These are phyloP conservation scores for Dendrophyllia cribrosa DNA, from an alignment of 64 coral and sea anemone species.

Conservation along the genomic window DNA sequence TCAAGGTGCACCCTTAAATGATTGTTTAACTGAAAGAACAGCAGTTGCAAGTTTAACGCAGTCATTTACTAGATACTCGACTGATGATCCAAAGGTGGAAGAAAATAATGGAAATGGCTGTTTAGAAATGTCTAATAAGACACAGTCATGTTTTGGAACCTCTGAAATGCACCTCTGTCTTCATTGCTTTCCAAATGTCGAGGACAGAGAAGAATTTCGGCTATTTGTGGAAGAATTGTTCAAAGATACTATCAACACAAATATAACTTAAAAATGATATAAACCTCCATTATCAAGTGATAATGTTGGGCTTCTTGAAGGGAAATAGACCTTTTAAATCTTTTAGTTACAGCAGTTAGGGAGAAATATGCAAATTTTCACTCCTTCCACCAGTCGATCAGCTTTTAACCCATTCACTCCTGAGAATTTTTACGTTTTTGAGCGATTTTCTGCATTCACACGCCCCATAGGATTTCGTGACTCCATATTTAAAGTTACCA, in stretches of 20 bases:
- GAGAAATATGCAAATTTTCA: no score
- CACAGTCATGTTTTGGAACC: background rate
- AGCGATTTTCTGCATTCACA: no score
- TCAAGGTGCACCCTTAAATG: background rate
- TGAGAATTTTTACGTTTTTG: no score
- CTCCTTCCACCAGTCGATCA: no score
- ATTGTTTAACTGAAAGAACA: background rate
- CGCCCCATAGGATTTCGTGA: no score
- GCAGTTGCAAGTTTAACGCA: background rate
- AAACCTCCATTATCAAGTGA: no score
- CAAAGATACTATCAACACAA: background rate
- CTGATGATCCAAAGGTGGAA: background rate
- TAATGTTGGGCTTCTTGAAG: no score
- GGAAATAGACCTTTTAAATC: no score
- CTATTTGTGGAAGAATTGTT: conserved; percentile 23
- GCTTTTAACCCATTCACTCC: no score
- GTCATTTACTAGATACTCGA: background rate
- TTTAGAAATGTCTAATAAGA: background rate
- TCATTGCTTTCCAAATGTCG: conserved; percentile 20
- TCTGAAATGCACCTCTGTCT: conserved; percentile 5
- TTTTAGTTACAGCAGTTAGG: no score
- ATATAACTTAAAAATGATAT: background rate
- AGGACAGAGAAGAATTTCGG: conserved; percentile 21
- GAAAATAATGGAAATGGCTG: background rate
- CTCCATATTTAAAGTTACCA: no score